Conservation (phyloP, 2,888 invertebrate species). For the Athalia circularis region DNA sequence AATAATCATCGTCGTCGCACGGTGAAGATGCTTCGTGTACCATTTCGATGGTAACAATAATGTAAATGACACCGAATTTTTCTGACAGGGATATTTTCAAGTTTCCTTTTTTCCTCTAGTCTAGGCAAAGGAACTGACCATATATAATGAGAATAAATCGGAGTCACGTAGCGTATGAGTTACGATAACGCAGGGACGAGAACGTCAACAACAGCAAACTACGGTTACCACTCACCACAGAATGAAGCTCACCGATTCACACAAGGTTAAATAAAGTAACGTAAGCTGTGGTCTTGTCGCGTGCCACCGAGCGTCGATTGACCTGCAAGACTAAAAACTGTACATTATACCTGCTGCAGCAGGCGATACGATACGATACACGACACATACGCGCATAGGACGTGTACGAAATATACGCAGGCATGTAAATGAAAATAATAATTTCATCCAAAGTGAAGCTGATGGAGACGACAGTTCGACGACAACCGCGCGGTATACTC, state of each 20-base stretch:
- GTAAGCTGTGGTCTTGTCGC: conserved; percentile 36
- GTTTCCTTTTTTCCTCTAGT: no score
- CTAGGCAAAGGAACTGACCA: no score
- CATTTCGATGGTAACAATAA: no score
- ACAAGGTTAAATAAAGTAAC: neutral
- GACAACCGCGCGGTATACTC: neutral
- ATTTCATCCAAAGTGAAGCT: neutral
- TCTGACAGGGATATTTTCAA: no score
- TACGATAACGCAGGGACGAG: neutral
- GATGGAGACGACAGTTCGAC: neutral
- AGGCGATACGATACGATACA: neutral
- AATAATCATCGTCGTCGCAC: no score
- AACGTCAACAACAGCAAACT: conserved; percentile 18
- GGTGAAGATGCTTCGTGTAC: no score
- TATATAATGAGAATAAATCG: neutral
- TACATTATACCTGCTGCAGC: neutral
- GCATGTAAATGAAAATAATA: neutral
- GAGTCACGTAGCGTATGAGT: neutral
- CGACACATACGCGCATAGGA: no score
- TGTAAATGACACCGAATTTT: no score
- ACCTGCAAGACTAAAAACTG: conserved; percentile 27
- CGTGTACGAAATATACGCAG: no score
- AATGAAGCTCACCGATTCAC: neutral
- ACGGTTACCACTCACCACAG: conserved; percentile 29
- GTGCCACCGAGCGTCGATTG: conserved; percentile 21